phyloP scores from a whole-genome alignment of 2,888 invertebrate species.

The Podotricha telesiphe region DNA sequence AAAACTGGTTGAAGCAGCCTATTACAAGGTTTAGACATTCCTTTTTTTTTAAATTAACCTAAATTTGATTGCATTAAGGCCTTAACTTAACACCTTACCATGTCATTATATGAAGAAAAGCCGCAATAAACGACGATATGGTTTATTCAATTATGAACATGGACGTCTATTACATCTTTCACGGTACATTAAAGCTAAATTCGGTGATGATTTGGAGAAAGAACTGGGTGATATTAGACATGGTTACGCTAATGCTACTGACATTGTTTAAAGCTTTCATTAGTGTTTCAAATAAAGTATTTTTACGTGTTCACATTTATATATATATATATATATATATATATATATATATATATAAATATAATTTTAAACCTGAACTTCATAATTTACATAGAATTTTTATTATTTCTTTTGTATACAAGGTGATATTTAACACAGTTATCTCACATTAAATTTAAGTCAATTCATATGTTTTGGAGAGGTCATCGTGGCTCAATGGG shows the following conservation, averaged over 20 bases:
- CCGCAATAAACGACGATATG: constrained; percentile 65
- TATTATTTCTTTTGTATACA: too few relatives aligned
- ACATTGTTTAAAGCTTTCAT: constrained; percentile 8
- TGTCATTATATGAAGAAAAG: constrained; percentile 50
- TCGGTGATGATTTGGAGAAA: constrained; percentile 34
- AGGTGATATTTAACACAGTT: too few relatives aligned
- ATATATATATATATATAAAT: too few relatives aligned
- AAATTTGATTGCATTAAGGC: constrained; percentile 3
- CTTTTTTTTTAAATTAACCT: background rate
- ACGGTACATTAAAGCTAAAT: constrained; percentile 37
- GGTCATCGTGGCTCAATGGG: too few relatives aligned
- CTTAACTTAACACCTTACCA: background rate
- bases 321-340: too few relatives aligned
- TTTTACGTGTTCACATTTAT: background rate
- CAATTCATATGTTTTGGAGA: too few relatives aligned
- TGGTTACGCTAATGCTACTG: constrained; percentile 22
- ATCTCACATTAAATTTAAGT: too few relatives aligned
- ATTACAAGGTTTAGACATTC: too few relatives aligned
- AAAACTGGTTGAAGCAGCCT: too few relatives aligned
- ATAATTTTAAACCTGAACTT: too few relatives aligned
- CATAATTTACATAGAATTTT: too few relatives aligned
- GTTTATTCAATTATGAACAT: constrained; percentile 64
- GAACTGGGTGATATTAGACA: constrained; percentile 16
- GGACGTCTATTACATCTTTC: constrained; percentile 31
- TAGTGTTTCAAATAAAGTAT: background rate